These are phyloP conservation scores for Carabus problematicus DNA, from an alignment of 2,888 invertebrate species.

Conservation along the genomic window DNA sequence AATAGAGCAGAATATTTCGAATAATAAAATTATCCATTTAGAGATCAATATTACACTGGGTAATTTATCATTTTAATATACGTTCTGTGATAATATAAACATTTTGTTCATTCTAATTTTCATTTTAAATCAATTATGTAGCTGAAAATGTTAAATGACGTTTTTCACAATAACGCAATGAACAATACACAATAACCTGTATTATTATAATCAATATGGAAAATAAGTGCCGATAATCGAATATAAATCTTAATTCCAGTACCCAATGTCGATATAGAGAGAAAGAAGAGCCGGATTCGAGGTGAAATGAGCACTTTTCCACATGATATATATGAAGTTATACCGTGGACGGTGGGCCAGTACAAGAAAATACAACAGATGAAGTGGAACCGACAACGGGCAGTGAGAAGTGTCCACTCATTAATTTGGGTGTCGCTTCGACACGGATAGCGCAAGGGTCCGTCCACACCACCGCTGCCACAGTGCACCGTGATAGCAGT, in stretches of 20 bases:
- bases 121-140: no score
- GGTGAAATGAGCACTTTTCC: neutral
- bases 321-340: slow-evolving; percentile 28
- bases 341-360: slow-evolving; percentile 20
- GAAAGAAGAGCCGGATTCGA: neutral
- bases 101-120: no score
- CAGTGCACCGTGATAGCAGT: slow-evolving; percentile 19
- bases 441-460: slow-evolving; percentile 18
- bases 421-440: slow-evolving; percentile 41
- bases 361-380: slow-evolving; percentile 41
- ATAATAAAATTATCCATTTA: no score
- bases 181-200: no score
- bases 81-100: no score
- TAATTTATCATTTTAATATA: no score
- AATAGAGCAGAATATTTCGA: no score
- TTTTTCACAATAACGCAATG: no score
- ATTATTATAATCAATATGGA: neutral
- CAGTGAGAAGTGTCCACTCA: slow-evolving; percentile 40
- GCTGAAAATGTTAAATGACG: no score
- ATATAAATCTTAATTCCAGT: neutral
- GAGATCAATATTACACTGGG: no score
- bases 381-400: slow-evolving; percentile 42
- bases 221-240: neutral
- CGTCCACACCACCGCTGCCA: slow-evolving; percentile 2
- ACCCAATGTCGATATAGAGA: neutral